A percentile compares a stretch with the other conserved stretches of the same genome.
Conservation (phyloP, 1,140 invertebrate genomes). For the Leguminivora glycinivorella region DNA sequence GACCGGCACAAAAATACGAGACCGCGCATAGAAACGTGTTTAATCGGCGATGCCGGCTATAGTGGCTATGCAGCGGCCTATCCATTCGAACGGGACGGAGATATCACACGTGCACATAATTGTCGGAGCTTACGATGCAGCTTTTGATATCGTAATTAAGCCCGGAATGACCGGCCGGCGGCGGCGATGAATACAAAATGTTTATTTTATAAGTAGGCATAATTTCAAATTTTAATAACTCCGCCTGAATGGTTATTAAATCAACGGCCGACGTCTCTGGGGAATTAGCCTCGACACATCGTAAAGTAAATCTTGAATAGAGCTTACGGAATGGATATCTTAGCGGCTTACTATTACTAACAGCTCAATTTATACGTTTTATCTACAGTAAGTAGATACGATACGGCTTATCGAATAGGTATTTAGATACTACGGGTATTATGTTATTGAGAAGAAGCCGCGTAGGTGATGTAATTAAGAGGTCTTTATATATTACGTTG, state of each 20-base stretch:
- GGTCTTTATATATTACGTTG: conserved; percentile 15
- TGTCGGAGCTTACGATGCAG: conserved; percentile 51
- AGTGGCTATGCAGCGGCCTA: conserved; percentile 56
- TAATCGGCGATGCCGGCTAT: conserved; percentile 66
- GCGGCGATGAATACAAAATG: conserved; percentile 53
- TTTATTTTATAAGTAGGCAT: conserved; percentile 64
- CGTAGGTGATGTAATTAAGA: conserved; percentile 22
- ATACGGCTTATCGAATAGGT: conserved; percentile 6
- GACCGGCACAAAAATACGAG: conserved; percentile 67
- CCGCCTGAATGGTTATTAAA: conserved; percentile 52
- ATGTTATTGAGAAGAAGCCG: conserved; percentile 14
- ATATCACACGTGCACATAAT: conserved; percentile 44
- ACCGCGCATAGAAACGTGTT: conserved; percentile 74
- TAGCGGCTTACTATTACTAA: conserved; percentile 29
- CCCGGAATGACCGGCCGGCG: conserved; percentile 41
- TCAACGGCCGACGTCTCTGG: conserved; percentile 39
- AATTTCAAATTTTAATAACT: conserved; percentile 56
- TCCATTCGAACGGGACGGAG: conserved; percentile 55
- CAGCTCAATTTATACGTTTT: conserved; percentile 27
- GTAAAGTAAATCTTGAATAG: conserved; percentile 34
- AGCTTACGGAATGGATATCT: conserved; percentile 33
- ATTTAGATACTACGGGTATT: conserved; percentile 2
- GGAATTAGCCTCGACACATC: conserved; percentile 34
- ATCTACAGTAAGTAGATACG: conserved; percentile 17
- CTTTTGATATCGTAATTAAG: conserved; percentile 77